Evolutionary conservation across 2,888 invertebrate species (phyloP).

Genomic region (Drosophila mayaguana): DNA sequence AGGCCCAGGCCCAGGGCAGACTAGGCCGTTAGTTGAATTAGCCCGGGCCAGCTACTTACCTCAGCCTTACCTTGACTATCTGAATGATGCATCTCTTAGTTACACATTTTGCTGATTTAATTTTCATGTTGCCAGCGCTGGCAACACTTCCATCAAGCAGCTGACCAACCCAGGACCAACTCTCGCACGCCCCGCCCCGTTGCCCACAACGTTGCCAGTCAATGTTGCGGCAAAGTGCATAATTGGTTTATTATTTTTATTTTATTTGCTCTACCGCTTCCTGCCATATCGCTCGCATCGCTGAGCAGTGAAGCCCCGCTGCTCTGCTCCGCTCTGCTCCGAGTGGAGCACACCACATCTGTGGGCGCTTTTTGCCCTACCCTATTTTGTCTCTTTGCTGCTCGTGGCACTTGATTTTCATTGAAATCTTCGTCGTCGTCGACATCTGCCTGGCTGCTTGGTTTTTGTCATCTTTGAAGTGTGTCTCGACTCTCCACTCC

Average conservation of each 20-base stretch:
- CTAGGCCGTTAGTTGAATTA: slow-evolving; percentile 75
- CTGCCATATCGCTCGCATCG: slow-evolving; percentile 80
- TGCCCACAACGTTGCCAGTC: slow-evolving; percentile 42
- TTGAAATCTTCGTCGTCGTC: slow-evolving; percentile 45
- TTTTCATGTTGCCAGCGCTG: slow-evolving; percentile 67
- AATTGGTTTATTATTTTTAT: slow-evolving; percentile 83
- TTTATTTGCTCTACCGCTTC: slow-evolving; percentile 73
- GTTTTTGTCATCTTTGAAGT: slow-evolving; percentile 78
- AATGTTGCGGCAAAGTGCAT: slow-evolving; percentile 83
- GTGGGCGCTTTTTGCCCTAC: slow-evolving; percentile 71
- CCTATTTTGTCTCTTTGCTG: slow-evolving; percentile 47
- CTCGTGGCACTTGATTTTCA: slow-evolving; percentile 78
- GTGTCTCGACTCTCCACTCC: slow-evolving; percentile 62
- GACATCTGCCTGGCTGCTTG: slow-evolving; percentile 35
- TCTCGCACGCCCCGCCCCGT: not conserved
- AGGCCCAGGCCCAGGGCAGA: slow-evolving; percentile 16
- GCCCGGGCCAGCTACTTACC: slow-evolving; percentile 62
- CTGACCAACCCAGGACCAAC: slow-evolving; percentile 53
- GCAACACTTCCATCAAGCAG: slow-evolving; percentile 59
- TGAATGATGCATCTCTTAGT: slow-evolving; percentile 67
- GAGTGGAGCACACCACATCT: slow-evolving; percentile 24
- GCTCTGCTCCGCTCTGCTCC: not conserved
- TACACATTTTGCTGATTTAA: slow-evolving; percentile 79
- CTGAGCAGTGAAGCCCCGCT: slow-evolving; percentile 53
- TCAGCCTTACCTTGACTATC: slow-evolving; percentile 65